Evolutionary conservation across 1,140 invertebrate genomes (phyloP), one percentile per base, ranked within the genome.

Genomic region (Ylistrum balloti): DNA sequence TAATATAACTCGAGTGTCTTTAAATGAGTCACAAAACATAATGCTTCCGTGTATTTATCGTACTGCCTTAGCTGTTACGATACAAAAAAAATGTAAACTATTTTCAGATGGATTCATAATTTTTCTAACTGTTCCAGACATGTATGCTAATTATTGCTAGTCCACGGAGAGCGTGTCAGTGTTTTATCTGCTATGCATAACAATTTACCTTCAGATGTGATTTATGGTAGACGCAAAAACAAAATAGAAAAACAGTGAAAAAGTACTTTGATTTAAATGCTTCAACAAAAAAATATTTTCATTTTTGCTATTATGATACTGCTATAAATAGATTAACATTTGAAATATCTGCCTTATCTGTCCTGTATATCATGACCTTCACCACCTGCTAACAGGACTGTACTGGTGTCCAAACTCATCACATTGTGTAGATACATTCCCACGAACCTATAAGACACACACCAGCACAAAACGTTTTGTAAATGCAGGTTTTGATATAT

Each of bases 261-360:
- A 74, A 7, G 56, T 28, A 17, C 5, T n/a, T 74, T 74, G 56
- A 74, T 74, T 74, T 74, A 74, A 2, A 74, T 74, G 22, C 9
- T n/a, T 7, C 35, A 38, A 38, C 13, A 13, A 74, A 11, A n/a
- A n/a, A 74, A 74, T 45, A 17, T 45, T 45, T 13, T 9, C 10
- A 17, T 45, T 45, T 9, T 45, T 45, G 56, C 15, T 74, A 28
- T 74, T 5, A 22, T 74, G 2, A 5, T 5, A 28, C 7, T 74
- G n/a, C n/a, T 28, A 74, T 74, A 74, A 74, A 74, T 17, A 74
- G n/a, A 28, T 74, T 74, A 74, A 74, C 56, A 74, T 74, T 74
- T n/a, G 17, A 74, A 74, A 74, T 74, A 1, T 1, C 28, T 74
- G 56, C 28, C 56, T 28, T 74, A 74, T 74, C 41, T 45, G 9